Evolutionary conservation across 2,113 vertebrate genomes (phyloP).

Genomic region (Salvelinus sp.): DNA sequence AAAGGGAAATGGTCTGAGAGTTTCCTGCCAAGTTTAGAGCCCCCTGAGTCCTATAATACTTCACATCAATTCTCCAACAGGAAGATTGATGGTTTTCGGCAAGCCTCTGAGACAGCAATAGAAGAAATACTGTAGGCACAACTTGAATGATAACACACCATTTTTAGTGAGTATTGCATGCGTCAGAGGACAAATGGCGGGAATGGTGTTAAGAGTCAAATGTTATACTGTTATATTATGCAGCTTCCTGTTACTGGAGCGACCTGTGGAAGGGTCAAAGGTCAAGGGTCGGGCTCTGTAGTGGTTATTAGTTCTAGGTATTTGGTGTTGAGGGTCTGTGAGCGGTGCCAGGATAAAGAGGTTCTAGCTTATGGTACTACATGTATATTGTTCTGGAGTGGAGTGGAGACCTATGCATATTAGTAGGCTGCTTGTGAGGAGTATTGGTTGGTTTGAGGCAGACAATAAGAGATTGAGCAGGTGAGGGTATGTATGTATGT

Average conservation of each 20-base stretch:
- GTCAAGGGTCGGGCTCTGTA: slow-evolving; percentile 7
- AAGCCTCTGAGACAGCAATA: slow-evolving; percentile 40
- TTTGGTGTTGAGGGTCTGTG: background rate
- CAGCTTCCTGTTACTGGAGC: slow-evolving; percentile 62
- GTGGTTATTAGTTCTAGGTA: background rate
- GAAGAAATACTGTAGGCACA: slow-evolving; percentile 59
- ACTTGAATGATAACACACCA: slow-evolving; percentile 42
- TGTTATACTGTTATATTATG: slow-evolving; percentile 47
- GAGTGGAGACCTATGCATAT: slow-evolving; percentile 32
- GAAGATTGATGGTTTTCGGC: background rate
- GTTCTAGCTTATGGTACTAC: slow-evolving; percentile 37
- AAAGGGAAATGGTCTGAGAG: background rate
- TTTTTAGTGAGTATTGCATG: slow-evolving; percentile 62
- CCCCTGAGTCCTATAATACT: too few species aligned
- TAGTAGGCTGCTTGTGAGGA: slow-evolving; percentile 57
- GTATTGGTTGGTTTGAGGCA: slow-evolving; percentile 77
- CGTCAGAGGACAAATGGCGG: slow-evolving; percentile 46
- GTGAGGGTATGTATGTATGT: slow-evolving; percentile 55
- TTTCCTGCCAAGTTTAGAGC: background rate
- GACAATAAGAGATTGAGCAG: slow-evolving; percentile 59
- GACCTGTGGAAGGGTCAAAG: background rate
- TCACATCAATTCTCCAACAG: background rate
- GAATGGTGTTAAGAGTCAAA: slow-evolving; percentile 28
- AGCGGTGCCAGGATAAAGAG: background rate
- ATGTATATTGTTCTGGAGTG: slow-evolving; percentile 34